Evolutionary conservation across 30 jellyfish, hydroid and myxozoan genomes (phyloP).

Genomic region (Pelagia noctiluca): DNA sequence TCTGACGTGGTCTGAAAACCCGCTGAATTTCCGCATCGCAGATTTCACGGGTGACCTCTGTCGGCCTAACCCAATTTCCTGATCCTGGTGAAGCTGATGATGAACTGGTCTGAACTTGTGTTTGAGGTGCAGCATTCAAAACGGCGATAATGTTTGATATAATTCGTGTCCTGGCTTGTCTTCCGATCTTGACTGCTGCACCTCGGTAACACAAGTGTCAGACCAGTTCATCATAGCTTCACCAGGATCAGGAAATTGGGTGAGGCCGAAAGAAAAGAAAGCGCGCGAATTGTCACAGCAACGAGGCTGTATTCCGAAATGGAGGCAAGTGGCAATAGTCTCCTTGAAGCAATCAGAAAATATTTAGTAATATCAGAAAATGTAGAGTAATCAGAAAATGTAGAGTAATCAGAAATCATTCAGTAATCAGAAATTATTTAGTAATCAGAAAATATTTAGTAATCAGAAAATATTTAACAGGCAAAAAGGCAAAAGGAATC

Average conservation of each 20-base stretch:
- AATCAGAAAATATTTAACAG: conserved; percentile 26
- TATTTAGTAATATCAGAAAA: too few relatives aligned
- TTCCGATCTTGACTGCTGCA: neutral
- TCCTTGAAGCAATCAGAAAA: neutral
- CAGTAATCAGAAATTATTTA: too few relatives aligned
- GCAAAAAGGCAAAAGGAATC: too few relatives aligned
- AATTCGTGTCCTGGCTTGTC: too few relatives aligned
- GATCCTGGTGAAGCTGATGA: neutral
- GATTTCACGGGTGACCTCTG: neutral
- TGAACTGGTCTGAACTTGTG: neutral
- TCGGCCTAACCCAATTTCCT: neutral
- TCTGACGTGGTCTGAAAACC: neutral
- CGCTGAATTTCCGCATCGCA: neutral
- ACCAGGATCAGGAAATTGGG: neutral
- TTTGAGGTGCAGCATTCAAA: conserved; percentile 7
- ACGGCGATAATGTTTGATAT: neutral
- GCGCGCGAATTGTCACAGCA: neutral
- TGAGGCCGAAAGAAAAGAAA: neutral
- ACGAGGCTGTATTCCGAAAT: neutral
- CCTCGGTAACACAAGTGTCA: conserved; percentile 6
- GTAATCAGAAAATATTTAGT: conserved; percentile 16
- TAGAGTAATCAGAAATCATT: too few relatives aligned
- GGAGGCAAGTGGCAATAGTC: neutral
- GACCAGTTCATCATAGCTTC: neutral
- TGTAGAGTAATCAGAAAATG: too few relatives aligned